Percentiles rank a stretch among this genome's conserved stretches.
phyloP scores from a whole-genome alignment of 2,113 vertebrate genomes.

The Forbesichthys papilliferus region DNA sequence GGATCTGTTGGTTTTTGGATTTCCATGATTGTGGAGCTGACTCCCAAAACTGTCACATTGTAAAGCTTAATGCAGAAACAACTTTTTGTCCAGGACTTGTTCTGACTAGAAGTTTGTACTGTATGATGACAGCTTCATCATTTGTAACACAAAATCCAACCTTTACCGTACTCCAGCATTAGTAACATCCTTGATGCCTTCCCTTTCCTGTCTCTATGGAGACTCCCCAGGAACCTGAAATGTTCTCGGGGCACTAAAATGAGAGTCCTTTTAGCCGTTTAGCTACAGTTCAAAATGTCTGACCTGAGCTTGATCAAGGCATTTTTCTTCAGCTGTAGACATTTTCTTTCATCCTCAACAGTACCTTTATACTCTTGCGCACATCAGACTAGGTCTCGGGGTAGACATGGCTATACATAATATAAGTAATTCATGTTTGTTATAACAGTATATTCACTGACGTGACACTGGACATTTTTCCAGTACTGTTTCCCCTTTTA shows the following conservation, averaged over 20 bases:
- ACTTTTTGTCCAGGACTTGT: no score
- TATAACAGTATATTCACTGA: no score
- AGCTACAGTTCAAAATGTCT: slow-evolving; percentile 30
- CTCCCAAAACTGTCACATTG: no score
- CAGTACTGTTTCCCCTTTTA: background rate
- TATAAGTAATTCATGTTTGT: no score
- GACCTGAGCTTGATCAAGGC: slow-evolving; percentile 44
- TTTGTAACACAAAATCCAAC: no score
- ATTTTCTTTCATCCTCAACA: slow-evolving; percentile 12
- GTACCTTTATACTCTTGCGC: background rate
- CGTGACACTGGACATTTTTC: no score
- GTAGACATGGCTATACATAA: no score
- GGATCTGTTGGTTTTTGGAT: slow-evolving; percentile 33
- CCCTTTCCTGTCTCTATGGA: slow-evolving; percentile 7
- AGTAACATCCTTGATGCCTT: slow-evolving; percentile 11
- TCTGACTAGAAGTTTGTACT: no score
- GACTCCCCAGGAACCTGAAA: slow-evolving; percentile 55
- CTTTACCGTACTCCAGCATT: no score
- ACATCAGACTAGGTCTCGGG: no score
- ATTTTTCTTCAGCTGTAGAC: slow-evolving; percentile 18
- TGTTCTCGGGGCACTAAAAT: slow-evolving; percentile 26
- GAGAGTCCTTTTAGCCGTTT: slow-evolving; percentile 27
- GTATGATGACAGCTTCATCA: no score
- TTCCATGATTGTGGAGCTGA: slow-evolving; percentile 13
- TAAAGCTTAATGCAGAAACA: no score